Conservation (phyloP, 64 coral and sea anemone species). For the Astreopora myriophthalma region DNA sequence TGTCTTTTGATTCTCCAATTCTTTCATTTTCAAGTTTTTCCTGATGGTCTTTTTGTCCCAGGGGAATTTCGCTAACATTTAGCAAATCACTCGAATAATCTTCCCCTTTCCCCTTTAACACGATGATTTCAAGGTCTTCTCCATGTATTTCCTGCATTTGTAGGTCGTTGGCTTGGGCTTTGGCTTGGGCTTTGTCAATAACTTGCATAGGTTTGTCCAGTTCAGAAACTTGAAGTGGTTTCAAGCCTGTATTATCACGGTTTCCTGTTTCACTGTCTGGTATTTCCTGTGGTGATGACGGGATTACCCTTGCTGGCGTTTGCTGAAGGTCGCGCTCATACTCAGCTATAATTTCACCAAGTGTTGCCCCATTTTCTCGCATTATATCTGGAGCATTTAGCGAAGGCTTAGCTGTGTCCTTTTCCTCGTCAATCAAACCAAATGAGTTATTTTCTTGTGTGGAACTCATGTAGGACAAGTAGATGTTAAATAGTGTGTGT, state of each 20-base stretch:
- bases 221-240: neutral
- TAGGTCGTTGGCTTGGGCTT: neutral
- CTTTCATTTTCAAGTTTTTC: neutral
- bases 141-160: slow-evolving; percentile 45
- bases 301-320: neutral
- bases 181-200: too few relatives aligned
- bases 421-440: neutral
- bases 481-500: neutral
- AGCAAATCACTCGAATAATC: neutral
- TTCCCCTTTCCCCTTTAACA: neutral
- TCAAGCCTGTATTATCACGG: too few relatives aligned
- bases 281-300: neutral
- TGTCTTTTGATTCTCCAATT: neutral
- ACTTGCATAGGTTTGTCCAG: neutral
- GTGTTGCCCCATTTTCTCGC: neutral
- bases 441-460: neutral
- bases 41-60: neutral
- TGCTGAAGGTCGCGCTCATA: slow-evolving; percentile 54
- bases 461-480: neutral
- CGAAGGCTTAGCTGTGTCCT: neutral
- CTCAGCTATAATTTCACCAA: slow-evolving; percentile 38
- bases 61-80: neutral
- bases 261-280: too few relatives aligned
- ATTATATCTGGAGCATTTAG: slow-evolving; percentile 48
- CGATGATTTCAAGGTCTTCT: slow-evolving; percentile 50